Conservation (phyloP, 2,888 invertebrate species). For the Sminthurinus aureus region DNA sequence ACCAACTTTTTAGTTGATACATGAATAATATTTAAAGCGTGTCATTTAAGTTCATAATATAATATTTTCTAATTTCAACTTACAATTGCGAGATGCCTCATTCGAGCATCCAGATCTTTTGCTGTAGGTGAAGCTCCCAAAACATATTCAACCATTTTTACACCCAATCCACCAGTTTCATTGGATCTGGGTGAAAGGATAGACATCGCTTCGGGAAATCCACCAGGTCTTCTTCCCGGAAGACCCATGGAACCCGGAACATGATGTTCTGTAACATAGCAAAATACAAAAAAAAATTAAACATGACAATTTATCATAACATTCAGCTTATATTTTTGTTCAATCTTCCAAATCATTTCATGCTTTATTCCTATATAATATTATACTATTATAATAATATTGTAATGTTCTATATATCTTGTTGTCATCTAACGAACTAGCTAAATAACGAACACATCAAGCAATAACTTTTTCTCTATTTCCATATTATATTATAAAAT, state of each 20-base stretch:
- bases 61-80: constrained; percentile 42
- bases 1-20: not conserved
- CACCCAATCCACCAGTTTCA: constrained; percentile 88
- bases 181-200: constrained; percentile 78
- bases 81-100: constrained; percentile 71
- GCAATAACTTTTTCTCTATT: too few relatives aligned
- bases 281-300: not conserved
- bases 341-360: too few relatives aligned
- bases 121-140: constrained; percentile 89
- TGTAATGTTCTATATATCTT: too few relatives aligned
- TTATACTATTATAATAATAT: too few relatives aligned
- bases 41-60: not conserved
- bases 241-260: constrained; percentile 53
- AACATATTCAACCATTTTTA: constrained; percentile 99
- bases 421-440: too few relatives aligned
- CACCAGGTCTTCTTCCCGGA: constrained; percentile 60
- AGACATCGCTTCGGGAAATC: constrained; percentile 61
- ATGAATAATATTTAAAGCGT: not conserved
- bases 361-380: too few relatives aligned
- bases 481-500: too few relatives aligned
- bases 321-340: too few relatives aligned
- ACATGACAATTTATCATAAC: not conserved
- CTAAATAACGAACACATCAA: too few relatives aligned
- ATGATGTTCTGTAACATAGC: constrained; percentile 58
- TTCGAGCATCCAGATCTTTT: constrained; percentile 75